Evolutionary conservation across 2,888 invertebrate genomes (phyloP).

Genomic region (Drosophila mimetica): DNA sequence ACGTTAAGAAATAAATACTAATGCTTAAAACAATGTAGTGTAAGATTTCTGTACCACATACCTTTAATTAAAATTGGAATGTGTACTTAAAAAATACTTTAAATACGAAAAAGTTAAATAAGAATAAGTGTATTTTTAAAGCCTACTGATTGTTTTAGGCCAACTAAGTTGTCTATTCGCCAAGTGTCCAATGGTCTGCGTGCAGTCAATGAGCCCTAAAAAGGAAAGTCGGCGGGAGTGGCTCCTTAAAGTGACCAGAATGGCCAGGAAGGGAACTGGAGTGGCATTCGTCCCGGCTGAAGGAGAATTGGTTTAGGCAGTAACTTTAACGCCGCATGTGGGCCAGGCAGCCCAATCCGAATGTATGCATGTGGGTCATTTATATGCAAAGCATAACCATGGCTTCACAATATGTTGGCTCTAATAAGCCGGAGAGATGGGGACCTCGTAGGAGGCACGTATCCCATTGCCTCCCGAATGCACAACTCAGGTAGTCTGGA

Average conservation of each 20-base stretch:
- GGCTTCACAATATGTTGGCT: constrained; percentile 59
- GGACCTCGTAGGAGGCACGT: constrained; percentile 30
- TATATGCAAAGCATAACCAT: constrained; percentile 75
- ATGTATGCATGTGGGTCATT: constrained; percentile 62
- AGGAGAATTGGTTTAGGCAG: constrained; percentile 11
- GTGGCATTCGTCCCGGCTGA: constrained; percentile 46
- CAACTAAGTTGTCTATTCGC: too few relatives aligned
- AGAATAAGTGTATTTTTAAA: too few relatives aligned
- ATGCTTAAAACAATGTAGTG: too few relatives aligned
- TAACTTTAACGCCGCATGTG: constrained; percentile 49
- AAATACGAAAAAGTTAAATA: too few relatives aligned
- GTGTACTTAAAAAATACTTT: too few relatives aligned
- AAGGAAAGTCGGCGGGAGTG: constrained; percentile 35
- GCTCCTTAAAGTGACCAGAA: constrained; percentile 53
- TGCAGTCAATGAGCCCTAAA: constrained; percentile 60
- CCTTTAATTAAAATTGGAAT: too few relatives aligned
- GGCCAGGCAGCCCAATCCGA: constrained; percentile 37
- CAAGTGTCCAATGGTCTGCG: constrained; percentile 16
- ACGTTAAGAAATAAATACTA: too few relatives aligned
- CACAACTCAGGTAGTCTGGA: constrained; percentile 39
- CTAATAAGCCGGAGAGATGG: constrained; percentile 59
- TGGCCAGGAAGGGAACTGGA: constrained; percentile 52
- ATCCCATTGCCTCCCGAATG: constrained; percentile 23
- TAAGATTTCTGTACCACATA: too few relatives aligned
- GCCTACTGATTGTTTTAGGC: too few relatives aligned